Conservation (phyloP, 1,140 invertebrate species). For the Lordiphosa collinella region DNA sequence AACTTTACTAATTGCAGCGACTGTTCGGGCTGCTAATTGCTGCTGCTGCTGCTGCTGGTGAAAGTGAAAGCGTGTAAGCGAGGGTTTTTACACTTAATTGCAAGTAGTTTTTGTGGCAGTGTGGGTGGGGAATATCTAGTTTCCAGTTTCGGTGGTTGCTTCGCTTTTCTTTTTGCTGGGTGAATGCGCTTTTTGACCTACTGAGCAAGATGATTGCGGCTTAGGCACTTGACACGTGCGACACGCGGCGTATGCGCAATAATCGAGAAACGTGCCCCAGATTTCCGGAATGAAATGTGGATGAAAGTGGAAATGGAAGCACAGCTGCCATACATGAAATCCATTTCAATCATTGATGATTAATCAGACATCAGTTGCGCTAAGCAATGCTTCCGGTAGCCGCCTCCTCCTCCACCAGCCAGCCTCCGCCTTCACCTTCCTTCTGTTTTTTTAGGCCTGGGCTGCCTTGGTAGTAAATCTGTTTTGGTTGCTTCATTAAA, state of each 20-base stretch:
- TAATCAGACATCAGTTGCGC: constrained; percentile 57
- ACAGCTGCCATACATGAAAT: constrained; percentile 27
- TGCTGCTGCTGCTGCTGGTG: constrained; percentile 22
- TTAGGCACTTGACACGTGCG: constrained; percentile 42
- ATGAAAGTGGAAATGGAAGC: background rate
- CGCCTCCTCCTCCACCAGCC: background rate
- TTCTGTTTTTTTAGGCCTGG: background rate
- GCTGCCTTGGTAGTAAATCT: constrained; percentile 61
- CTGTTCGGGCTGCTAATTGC: constrained; percentile 4
- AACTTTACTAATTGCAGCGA: constrained; percentile 13
- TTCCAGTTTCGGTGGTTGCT: too few species aligned
- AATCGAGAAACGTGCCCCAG: constrained; percentile 47
- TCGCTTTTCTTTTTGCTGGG: constrained; percentile 38
- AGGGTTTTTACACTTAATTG: constrained; percentile 12
- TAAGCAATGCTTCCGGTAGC: constrained; percentile 29
- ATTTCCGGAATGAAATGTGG: constrained; percentile 33
- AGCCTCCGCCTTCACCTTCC: background rate
- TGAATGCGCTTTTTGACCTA: constrained; percentile 69
- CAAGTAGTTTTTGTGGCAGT: constrained; percentile 20
- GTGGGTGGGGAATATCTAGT: background rate
- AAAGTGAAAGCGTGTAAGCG: constrained; percentile 2
- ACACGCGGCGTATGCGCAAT: constrained; percentile 27
- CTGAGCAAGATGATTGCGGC: constrained; percentile 11
- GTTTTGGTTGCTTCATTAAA: constrained; percentile 64
- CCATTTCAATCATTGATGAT: constrained; percentile 71